Base-by-base conservation (phyloP, 2,888 invertebrate genomes). In the Oeneis ivallda region DNA sequence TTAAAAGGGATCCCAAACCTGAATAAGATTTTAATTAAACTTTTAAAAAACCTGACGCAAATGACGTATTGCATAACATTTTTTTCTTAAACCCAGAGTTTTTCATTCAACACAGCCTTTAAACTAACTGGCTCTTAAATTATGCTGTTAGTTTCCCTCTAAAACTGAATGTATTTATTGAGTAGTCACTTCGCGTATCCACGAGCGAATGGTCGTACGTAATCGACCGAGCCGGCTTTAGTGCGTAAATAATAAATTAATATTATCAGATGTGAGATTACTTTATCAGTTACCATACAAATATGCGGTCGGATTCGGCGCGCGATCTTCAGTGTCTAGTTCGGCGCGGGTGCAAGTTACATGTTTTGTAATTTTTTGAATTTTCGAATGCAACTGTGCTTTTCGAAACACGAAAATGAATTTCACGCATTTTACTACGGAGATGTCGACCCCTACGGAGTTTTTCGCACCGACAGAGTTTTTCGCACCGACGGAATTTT, bases 261-360 rank as follows among this genome's bases (percentile, higher is more conserved):
- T 76, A 74, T 80, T 84, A 84, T 80, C 81, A 74, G 82, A 85
- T 85, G 76, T 76, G 71, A 68, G 60, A 67, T 67, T 64, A 62
- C 57, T 66, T 68, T 64, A 83, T 84, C 81, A 79, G 76, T 76
- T 73, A 37, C 43, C 45, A 64, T 59, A 65, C 34, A 49, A 60
- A 32, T 49, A 76, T 76, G 72, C 73, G 71, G 68, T 75, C 75
- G 72, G 71, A 52, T 69, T 66, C 71, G 63, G 67, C 64, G 70
- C 53, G 62, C 66, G 70, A 71, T 71, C 72, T 76, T 70, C 78
- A 76, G 79, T 76, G 79, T 71, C 77, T 80, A 43, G 72, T 76
- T 74, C 72, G 72, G 72, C 76, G 72, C 76, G 75, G 74, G 72
- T 45, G 26, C 70, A 64, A 39, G 69, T 65, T 54, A 41, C 56